Percentiles rank a stretch among this genome's conserved stretches.
Evolutionary conservation across 2,888 invertebrate genomes (phyloP).

Genomic region (Glomeris marginata): DNA sequence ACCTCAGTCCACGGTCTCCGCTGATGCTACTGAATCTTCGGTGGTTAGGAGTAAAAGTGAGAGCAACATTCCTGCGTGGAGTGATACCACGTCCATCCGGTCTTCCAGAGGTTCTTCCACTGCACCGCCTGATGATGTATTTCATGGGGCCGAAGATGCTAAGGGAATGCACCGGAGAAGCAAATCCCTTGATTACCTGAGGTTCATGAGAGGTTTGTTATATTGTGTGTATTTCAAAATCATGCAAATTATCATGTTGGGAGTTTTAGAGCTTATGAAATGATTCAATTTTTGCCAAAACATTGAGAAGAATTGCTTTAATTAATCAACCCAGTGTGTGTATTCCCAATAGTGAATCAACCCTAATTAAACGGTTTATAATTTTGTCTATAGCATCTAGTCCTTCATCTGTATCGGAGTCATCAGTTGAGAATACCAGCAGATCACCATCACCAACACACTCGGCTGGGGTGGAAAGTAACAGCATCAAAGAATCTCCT

Average conservation of each 20-base stretch:
- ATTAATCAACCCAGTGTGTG: too few species aligned
- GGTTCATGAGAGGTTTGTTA: slow-evolving; percentile 19
- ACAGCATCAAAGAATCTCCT: slow-evolving; percentile 64
- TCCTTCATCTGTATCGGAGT: slow-evolving; percentile 18
- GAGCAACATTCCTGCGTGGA: slow-evolving; percentile 17
- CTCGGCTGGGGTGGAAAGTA: slow-evolving; percentile 73
- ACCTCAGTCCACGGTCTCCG: background rate
- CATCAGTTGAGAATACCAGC: slow-evolving; percentile 18
- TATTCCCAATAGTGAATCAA: too few species aligned
- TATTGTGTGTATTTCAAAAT: background rate
- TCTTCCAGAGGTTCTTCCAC: slow-evolving; percentile 7
- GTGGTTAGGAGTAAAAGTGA: slow-evolving; percentile 21
- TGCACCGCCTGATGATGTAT: background rate
- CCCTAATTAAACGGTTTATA: too few species aligned
- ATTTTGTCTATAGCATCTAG: slow-evolving; percentile 15
- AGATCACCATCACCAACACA: slow-evolving; percentile 71
- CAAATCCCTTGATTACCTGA: slow-evolving; percentile 25
- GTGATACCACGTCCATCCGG: slow-evolving; percentile 1
- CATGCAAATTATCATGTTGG: background rate
- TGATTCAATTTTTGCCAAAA: too few species aligned
- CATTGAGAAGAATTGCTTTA: too few species aligned
- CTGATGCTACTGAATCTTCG: background rate
- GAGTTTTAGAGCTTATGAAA: too few species aligned
- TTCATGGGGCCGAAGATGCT: background rate
- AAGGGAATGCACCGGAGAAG: slow-evolving; percentile 17